These are phyloP conservation scores for Haemorhous mexicanus DNA, from an alignment of 2,113 vertebrate genomes.

Conservation along the genomic window DNA sequence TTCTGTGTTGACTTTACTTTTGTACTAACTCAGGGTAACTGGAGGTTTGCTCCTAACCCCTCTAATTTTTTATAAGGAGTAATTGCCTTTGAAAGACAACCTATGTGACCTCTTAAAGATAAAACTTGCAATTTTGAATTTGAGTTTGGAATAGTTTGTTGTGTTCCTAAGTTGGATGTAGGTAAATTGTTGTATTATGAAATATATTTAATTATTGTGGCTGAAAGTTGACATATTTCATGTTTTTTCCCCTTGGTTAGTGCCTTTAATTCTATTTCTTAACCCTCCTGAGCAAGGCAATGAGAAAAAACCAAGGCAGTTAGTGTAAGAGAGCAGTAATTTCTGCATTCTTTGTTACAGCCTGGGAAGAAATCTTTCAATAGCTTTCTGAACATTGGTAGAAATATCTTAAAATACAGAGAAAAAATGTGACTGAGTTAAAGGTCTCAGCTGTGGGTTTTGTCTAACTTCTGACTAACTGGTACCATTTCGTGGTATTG, in stretches of 20 bases:
- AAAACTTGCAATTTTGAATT: background rate
- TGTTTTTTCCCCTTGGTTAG: background rate
- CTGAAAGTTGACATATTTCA: background rate
- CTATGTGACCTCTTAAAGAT: background rate
- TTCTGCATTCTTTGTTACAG: background rate
- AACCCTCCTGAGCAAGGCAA: background rate
- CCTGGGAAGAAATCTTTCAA: background rate
- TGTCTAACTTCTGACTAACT: background rate
- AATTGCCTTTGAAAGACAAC: background rate
- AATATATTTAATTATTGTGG: background rate
- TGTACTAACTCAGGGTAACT: background rate
- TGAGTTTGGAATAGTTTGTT: background rate
- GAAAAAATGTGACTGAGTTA: background rate
- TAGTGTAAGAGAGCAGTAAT: background rate
- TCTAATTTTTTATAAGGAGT: background rate
- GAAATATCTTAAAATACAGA: background rate
- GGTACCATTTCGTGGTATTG: background rate
- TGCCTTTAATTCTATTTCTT: background rate
- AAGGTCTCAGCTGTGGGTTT: background rate
- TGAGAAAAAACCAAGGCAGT: background rate
- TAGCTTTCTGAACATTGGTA: background rate
- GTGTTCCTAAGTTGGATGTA: background rate
- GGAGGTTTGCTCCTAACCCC: background rate
- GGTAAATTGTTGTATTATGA: background rate
- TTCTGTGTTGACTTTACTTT: background rate